Base-by-base conservation (phyloP, 2,113 vertebrate genomes). In the Eptatretus burgeri region DNA sequence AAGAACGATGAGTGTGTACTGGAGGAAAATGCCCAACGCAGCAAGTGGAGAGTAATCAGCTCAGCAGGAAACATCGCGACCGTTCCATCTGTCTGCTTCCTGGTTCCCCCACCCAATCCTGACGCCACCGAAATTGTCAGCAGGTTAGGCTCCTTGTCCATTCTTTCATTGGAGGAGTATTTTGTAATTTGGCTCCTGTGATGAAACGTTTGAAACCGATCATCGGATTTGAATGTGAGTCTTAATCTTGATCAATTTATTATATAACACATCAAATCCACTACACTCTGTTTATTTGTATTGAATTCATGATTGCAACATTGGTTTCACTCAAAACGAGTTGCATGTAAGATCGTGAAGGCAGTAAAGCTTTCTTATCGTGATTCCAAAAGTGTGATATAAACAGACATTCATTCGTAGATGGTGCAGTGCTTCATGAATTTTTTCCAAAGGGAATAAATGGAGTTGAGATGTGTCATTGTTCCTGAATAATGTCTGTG, bases 41-140 rank as follows among this genome's bases (percentile, higher is more conserved):
- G 83, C 69, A 93, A 94, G 67, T 98, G 91, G 91, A 93, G 91
- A 70, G 85, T 98, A 72, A 98, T 96, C 76, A 98, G 83, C 67
- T 81, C 91, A 14, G 84, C 80, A 0, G 91, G 91, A 49, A 98
- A 96, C 1, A 87, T 95, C 71, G 91, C 91, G 64, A 98, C 91
- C 84, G 89, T 98, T 49, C 91, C 91, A 0, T 98, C 91, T 0
- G 89, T 96, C 65, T 96, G 89, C 70, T 94, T 96, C 76, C 76
- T 79, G 27, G 74, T 94, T 64, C 85, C 91, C 0, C 78, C 89
- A 0, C 87, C 81, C 16, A 98, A 93, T 74, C 83, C 81, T 66
- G 89, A 96, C 64, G 86, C 87, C 69, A 74, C 82, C 0, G 84
- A 96, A 65, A 75, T 76, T 52, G 86, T 84, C 71, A 75, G 52